A percentile compares a stretch with the other conserved stretches of the same genome.
Conservation (phyloP, 1,140 invertebrate genomes). For the Lucilia sericata region DNA sequence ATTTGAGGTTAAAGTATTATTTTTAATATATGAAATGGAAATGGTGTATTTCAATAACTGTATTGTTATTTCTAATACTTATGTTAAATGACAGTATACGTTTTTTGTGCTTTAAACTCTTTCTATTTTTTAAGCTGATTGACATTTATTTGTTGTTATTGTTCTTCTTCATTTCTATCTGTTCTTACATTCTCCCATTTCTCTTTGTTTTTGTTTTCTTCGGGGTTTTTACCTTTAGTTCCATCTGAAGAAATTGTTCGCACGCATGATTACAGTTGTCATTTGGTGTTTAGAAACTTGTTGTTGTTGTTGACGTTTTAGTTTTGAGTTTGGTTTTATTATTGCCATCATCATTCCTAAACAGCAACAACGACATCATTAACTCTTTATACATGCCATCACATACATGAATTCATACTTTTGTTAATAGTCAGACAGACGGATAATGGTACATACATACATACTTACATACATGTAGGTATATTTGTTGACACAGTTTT, state of each 20-base stretch:
- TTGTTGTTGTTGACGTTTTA: conserved; percentile 11
- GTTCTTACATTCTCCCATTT: background rate
- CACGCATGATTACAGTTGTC: conserved; percentile 35
- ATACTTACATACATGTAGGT: too few species aligned
- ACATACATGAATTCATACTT: background rate
- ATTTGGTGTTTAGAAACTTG: conserved; percentile 9
- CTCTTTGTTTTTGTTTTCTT: background rate
- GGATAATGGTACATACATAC: background rate
- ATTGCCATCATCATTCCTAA: conserved; percentile 8
- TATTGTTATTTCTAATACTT: too few species aligned
- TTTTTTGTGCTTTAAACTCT: too few species aligned
- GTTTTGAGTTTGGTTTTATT: conserved; percentile 4
- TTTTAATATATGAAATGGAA: too few species aligned
- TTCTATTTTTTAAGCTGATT: too few species aligned
- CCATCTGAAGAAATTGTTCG: background rate
- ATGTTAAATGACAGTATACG: too few species aligned
- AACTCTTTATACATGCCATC: background rate
- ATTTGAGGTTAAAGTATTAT: too few species aligned
- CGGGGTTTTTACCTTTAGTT: too few species aligned
- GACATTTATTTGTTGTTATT: background rate
- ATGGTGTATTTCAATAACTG: too few species aligned
- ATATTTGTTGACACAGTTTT: conserved; percentile 24
- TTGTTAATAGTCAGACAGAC: too few species aligned
- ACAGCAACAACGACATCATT: conserved; percentile 15
- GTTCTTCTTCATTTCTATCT: background rate